phyloP scores from a whole-genome alignment of 2,888 invertebrate species.

The Hyles lineata region DNA sequence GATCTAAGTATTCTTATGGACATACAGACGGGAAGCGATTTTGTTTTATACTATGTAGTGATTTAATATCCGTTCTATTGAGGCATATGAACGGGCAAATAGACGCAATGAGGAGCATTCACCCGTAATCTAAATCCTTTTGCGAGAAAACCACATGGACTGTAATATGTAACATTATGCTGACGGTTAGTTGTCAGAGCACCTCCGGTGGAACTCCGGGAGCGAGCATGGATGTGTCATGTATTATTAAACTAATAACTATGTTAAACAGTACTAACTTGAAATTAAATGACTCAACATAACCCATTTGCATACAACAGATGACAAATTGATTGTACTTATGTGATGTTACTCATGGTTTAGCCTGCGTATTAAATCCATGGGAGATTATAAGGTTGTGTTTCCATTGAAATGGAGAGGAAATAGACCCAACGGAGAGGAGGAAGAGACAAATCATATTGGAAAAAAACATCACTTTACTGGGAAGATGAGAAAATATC shows the following conservation, averaged over 20 bases:
- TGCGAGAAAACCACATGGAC: not conserved
- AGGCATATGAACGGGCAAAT: not conserved
- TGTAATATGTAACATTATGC: not conserved
- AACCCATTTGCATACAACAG: constrained; percentile 2
- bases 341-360: not conserved
- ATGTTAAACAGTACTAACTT: constrained; percentile 5
- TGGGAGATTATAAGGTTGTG: not conserved
- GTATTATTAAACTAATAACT: constrained; percentile 19
- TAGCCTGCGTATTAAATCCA: not conserved
- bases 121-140: not conserved
- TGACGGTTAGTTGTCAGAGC: not conserved
- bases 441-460: too few relatives aligned
- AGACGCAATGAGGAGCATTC: not conserved
- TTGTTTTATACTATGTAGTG: too few relatives aligned
- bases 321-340: constrained; percentile 17
- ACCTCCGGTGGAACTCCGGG: not conserved
- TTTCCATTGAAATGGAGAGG: not conserved
- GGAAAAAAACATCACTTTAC: too few relatives aligned
- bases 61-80: too few relatives aligned
- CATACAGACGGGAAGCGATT: too few relatives aligned
- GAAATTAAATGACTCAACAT: constrained; percentile 14
- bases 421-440: too few relatives aligned
- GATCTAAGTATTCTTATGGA: too few relatives aligned
- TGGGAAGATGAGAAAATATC: too few relatives aligned
- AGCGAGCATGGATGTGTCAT: constrained; percentile 8